These are phyloP conservation scores for Coregonus sp. DNA, from an alignment of 2,797 vertebrate species.

Conservation along the genomic window DNA sequence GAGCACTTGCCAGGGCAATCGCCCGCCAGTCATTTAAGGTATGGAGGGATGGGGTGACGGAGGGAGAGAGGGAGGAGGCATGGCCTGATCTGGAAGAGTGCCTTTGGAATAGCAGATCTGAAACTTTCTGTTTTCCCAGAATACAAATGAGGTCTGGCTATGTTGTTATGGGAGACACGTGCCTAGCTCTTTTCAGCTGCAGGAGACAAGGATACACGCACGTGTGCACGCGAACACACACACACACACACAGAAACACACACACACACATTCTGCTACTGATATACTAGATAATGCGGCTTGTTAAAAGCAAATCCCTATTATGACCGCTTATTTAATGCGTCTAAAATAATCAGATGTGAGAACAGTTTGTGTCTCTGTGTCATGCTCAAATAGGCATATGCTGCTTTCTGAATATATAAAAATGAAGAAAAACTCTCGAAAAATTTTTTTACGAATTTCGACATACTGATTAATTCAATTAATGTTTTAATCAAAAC, in stretches of 20 bases:
- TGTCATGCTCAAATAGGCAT: background rate
- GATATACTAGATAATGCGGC: background rate
- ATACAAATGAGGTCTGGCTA: conserved; percentile 57
- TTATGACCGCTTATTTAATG: background rate
- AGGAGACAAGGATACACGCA: conserved; percentile 8
- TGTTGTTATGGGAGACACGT: conserved; percentile 33
- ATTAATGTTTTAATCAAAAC: conserved; percentile 13
- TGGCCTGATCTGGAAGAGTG: conserved; percentile 43
- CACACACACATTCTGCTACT: background rate
- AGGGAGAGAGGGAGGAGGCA: conserved; percentile 30
- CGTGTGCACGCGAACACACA: background rate
- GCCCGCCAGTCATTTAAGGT: too few relatives aligned
- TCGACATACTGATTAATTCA: background rate
- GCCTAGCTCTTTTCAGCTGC: background rate
- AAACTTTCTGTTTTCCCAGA: conserved; percentile 56
- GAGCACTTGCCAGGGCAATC: too few relatives aligned
- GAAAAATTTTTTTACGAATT: background rate
- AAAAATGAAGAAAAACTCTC: background rate
- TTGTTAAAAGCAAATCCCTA: background rate
- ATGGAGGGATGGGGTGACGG: too few relatives aligned
- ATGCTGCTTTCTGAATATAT: conserved; percentile 1
- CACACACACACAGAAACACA: conserved; percentile 1
- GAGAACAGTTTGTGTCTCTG: background rate
- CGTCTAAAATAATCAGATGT: background rate
- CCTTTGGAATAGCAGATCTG: conserved; percentile 47